Evolutionary conservation across 2,113 vertebrate genomes (phyloP).

Genomic region (Ameiurus melas): DNA sequence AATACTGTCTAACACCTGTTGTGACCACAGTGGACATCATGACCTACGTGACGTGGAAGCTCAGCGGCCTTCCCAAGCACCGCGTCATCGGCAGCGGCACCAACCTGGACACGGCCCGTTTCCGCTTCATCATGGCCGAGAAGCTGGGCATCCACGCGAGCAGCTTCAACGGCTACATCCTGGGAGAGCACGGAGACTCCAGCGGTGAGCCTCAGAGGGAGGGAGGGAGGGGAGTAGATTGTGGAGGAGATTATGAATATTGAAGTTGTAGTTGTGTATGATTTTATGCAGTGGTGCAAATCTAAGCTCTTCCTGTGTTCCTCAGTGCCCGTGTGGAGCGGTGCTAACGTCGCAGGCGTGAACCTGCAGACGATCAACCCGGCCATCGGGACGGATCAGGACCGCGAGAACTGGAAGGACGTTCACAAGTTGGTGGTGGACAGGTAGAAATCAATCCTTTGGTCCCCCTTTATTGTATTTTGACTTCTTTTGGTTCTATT

Average conservation of each 20-base stretch:
- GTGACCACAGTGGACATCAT: slow-evolving; percentile 85
- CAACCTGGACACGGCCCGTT: slow-evolving; percentile 95
- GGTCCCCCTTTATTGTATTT: too few relatives aligned
- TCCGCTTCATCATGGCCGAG: slow-evolving; percentile 89
- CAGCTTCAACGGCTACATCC: slow-evolving; percentile 95
- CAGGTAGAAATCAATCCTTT: slow-evolving; percentile 70
- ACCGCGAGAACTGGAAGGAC: slow-evolving; percentile 89
- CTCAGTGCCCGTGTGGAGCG: slow-evolving; percentile 94
- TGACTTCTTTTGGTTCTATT: too few relatives aligned
- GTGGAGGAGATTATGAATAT: background rate
- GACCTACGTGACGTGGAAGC: slow-evolving; percentile 97
- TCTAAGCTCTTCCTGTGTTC: background rate
- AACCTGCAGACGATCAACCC: slow-evolving; percentile 90
- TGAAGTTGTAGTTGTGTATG: background rate
- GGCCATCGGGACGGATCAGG: slow-evolving; percentile 82
- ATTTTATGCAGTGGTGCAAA: background rate
- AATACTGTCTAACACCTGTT: background rate
- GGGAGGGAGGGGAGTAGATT: background rate
- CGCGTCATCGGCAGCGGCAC: slow-evolving; percentile 96
- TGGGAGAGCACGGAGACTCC: slow-evolving; percentile 96
- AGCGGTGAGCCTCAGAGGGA: slow-evolving; percentile 78
- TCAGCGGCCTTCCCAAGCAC: slow-evolving; percentile 94
- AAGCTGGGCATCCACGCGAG: slow-evolving; percentile 86
- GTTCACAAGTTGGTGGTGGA: slow-evolving; percentile 92
- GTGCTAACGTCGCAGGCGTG: slow-evolving; percentile 91